phyloP scores from a whole-genome alignment of 2,888 invertebrate genomes.

The Eristalis arbustorum region DNA sequence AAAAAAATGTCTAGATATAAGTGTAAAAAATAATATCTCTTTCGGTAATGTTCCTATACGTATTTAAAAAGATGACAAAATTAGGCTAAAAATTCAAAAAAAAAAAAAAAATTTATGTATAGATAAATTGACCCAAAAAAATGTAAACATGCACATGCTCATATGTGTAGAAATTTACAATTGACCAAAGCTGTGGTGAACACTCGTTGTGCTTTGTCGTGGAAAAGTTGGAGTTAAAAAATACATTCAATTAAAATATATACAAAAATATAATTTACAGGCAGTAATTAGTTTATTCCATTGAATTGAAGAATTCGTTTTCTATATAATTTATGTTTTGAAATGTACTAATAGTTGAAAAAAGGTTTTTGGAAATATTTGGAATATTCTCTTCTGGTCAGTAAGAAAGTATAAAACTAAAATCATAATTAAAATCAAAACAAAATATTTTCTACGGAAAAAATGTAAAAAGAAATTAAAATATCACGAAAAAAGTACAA shows the following conservation, averaged over 20 bases:
- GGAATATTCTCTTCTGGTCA: constrained; percentile 80
- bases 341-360: constrained; percentile 61
- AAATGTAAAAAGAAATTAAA: constrained; percentile 77
- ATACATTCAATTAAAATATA: constrained; percentile 6
- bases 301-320: not conserved
- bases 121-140: constrained; percentile 50
- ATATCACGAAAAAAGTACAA: constrained; percentile 86
- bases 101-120: constrained; percentile 53
- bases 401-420: constrained; percentile 74
- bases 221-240: constrained; percentile 41
- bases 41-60: constrained; percentile 80
- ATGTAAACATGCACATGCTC: not conserved
- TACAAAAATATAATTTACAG: constrained; percentile 77
- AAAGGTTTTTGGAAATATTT: constrained; percentile 79
- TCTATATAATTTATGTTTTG: constrained; percentile 40
- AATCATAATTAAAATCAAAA: constrained; percentile 71
- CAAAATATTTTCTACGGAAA: constrained; percentile 81
- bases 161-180: constrained; percentile 30
- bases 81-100: constrained; percentile 69
- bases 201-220: constrained; percentile 50
- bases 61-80: constrained; percentile 72
- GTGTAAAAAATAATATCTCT: constrained; percentile 76
- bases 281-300: constrained; percentile 75
- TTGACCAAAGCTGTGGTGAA: constrained; percentile 43
- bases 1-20: constrained; percentile 75